Evolutionary conservation across 2,113 vertebrate genomes (phyloP), one percentile per base, ranked within the genome.

Genomic region (Atlantisia rogersi): DNA sequence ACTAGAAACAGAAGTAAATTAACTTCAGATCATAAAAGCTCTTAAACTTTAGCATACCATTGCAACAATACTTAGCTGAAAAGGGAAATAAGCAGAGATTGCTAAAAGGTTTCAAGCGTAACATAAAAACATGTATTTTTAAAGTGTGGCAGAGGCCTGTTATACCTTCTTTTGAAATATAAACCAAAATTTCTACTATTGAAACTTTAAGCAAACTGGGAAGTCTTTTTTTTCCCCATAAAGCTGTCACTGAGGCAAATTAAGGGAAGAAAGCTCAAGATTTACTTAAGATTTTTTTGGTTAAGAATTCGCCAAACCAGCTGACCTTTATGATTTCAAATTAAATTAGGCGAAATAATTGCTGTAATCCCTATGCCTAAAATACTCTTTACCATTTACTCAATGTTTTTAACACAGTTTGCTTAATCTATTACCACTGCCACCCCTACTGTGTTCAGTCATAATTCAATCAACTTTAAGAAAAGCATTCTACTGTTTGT

Each of bases 341-440:
- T 96, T 83, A 80, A 96, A 84, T 88, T 83, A 92, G 15, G 80
- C 94, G 60, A 82, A 84, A 89, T 82, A 87, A 94, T 86, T 96
- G 40, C 37, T 88, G 5, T 84, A 79, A 88, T 95, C 26, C 53
- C 56, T 95, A 74, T 64, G 32, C 65, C 59, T 92, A 80, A 95
- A 96, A 82, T 21, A 92, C 68, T 91, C 91, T 95, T 92, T 92
- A 11, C 19, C 44, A 50, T 93, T 94, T 96, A 50, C 25, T 68
- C 75, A 78, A 1, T 63, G 95, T 97, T 97, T 97, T 73, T 56
- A 87, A 77, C 4, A 18, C 15, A 56, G 9, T 96, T 95, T 96
- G 40, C 94, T 83, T 82, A 69, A 95, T 86, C 37, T 94, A 12
- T 94, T 93, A 69, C 37, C 35, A 21, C 16, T 80, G 37, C 48